These are phyloP conservation scores for Doryteuthis pealeii DNA, from an alignment of 1,140 invertebrate genomes.

Conservation along the genomic window DNA sequence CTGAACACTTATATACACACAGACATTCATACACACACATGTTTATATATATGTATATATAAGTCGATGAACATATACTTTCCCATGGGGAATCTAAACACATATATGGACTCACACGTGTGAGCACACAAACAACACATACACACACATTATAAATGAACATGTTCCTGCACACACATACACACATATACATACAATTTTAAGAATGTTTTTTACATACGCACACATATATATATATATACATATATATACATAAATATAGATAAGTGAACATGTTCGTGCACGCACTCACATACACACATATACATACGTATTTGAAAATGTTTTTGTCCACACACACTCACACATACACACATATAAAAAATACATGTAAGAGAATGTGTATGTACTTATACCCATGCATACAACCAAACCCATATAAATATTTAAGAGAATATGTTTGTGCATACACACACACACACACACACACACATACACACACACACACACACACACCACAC, in stretches of 20 bases:
- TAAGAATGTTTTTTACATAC: background rate
- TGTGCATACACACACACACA: too few relatives aligned
- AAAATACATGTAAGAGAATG: too few relatives aligned
- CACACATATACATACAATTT: too few relatives aligned
- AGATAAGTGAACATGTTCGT: background rate
- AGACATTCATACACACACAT: background rate
- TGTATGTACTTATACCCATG: too few relatives aligned
- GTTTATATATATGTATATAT: conserved; percentile 4
- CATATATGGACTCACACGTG: background rate
- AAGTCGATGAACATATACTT: background rate
- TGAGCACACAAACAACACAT: background rate
- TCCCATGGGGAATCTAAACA: background rate
- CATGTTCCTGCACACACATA: too few relatives aligned
- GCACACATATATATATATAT: conserved; percentile 1
- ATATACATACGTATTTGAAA: background rate
- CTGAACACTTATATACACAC: background rate
- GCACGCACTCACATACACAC: background rate
- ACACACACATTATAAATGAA: too few relatives aligned
- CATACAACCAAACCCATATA: too few relatives aligned
- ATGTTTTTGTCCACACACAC: background rate
- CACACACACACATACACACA: too few relatives aligned
- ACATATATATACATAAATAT: conserved; percentile 1
- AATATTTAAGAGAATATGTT: too few relatives aligned
- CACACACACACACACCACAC: too few relatives aligned
- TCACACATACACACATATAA: too few relatives aligned